Base-by-base conservation (phyloP, 2,797 vertebrate genomes). In the Anguilla pacifica region DNA sequence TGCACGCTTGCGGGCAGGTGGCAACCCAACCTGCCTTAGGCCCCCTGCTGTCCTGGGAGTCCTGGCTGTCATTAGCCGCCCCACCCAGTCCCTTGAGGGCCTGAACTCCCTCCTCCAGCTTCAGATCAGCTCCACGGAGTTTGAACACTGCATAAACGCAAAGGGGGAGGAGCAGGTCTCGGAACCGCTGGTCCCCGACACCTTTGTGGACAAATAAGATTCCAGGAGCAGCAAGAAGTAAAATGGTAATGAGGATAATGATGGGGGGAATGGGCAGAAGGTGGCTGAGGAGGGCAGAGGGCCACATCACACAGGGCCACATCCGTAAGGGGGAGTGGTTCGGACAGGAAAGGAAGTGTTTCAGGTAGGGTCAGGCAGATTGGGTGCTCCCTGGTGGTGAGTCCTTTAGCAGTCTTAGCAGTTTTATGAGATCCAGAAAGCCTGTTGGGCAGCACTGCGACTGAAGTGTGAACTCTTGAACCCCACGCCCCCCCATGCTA, bases 391-490 rank as follows among this genome's bases (percentile, higher is more conserved):
- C 91, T 94, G 94, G 94, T 43, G 91, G 91, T 13, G 93, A 93
- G 90, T 89, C 91, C 88, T 92, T 90, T 28, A 94, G 87, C 3
- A 90, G 92, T 82, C 95, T 90, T 28, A 94, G 87, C 3, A 90
- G 92, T 82, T 94, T 90, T 4, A 94, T 96, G 83, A 97, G 97
- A 90, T 98, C 98, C 81, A 96, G 97, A 85, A 97, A 97, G 94
- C 98, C 98, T 6, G 98, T 99, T 87, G 98, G 98, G 94, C 98
- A 99, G 97, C 93, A 98, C 97, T 43, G 95, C 98, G 92, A 98
- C 97, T 86, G 97, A 99, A 92, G 98, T 99, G 93, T 99, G 96
- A 97, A 93, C 85, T 72, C 87, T 88, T 53, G 51, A 53, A 53
- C 51, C 51, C 10, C 51, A 53, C 51, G 39, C 51, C 51, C 6